phyloP scores from a whole-genome alignment of 2,888 invertebrate genomes.

The Epistrophe eligans region DNA sequence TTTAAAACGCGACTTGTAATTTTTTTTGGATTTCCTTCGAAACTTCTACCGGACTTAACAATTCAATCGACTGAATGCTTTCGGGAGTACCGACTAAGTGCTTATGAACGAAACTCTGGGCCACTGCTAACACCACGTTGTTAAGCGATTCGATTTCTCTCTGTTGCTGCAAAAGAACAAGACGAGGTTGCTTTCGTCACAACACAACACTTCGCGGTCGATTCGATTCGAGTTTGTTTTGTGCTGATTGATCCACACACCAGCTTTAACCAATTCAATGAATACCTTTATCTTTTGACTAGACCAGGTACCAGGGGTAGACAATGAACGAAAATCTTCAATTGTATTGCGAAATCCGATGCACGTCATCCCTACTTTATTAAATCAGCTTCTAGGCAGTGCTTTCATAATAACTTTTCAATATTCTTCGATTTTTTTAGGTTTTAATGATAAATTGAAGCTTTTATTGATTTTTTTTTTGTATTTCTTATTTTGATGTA shows the following conservation, averaged over 20 bases:
- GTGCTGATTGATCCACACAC: conserved; percentile 32
- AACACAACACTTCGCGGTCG: background rate
- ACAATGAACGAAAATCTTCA: conserved; percentile 32
- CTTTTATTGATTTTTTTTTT: background rate
- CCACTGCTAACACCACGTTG: conserved; percentile 62
- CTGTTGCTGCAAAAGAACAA: conserved; percentile 24
- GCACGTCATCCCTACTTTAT: conserved; percentile 46
- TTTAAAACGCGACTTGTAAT: conserved; percentile 30
- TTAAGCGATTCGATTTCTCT: conserved; percentile 72
- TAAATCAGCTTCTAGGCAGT: background rate
- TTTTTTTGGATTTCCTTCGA: conserved; percentile 42
- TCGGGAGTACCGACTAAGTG: conserved; percentile 68
- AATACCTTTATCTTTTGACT: conserved; percentile 40
- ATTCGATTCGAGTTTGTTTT: conserved; percentile 4
- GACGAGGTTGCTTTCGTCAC: conserved; percentile 62
- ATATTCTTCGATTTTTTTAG: conserved; percentile 3
- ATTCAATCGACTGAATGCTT: conserved; percentile 69
- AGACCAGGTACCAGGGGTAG: conserved; percentile 18
- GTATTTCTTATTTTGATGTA: conserved; percentile 2
- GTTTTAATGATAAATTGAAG: background rate
- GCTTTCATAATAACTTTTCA: background rate
- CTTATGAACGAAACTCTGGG: conserved; percentile 66
- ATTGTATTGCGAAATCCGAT: conserved; percentile 26
- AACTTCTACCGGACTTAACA: conserved; percentile 54
- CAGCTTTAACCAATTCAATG: conserved; percentile 39